A percentile compares a stretch with the other conserved stretches of the same genome.
Conservation (phyloP, 2,888 invertebrate genomes). For the Dinocampus coccinellae region DNA sequence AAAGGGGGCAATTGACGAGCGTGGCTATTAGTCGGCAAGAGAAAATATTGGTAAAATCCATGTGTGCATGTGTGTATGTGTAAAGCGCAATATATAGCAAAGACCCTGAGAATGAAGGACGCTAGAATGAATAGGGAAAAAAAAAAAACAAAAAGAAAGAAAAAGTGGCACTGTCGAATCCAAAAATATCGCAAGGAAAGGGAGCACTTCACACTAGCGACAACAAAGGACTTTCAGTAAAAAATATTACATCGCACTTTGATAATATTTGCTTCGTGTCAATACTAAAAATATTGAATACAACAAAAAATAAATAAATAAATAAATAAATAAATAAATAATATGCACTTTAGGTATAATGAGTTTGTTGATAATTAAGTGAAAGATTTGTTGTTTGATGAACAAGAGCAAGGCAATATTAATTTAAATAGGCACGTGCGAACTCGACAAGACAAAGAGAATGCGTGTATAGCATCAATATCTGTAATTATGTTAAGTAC, state of each 20-base stretch:
- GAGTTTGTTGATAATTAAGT: neutral
- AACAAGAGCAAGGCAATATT: neutral
- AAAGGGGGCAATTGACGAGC: constrained; percentile 60
- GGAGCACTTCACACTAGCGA: no score
- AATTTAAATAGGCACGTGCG: neutral
- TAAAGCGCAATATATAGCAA: neutral
- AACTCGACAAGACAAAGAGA: neutral
- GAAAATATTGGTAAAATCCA: constrained; percentile 45
- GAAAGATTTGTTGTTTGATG: neutral
- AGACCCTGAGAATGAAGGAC: constrained; percentile 16
- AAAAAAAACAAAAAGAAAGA: no score
- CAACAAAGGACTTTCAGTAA: neutral
- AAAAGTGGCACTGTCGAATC: constrained; percentile 6
- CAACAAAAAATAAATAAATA: neutral
- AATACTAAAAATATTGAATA: neutral
- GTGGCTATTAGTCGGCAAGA: constrained; percentile 55
- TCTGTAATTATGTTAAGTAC: constrained; percentile 64
- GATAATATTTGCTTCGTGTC: neutral
- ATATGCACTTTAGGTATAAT: no score
- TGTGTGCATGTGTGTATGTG: no score
- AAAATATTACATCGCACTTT: neutral
- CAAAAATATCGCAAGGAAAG: constrained; percentile 25
- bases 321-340: no score
- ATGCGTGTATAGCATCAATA: constrained; percentile 32
- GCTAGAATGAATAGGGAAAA: neutral